Base-by-base conservation (phyloP, 1,140 invertebrate genomes). In the Homarus americanus region DNA sequence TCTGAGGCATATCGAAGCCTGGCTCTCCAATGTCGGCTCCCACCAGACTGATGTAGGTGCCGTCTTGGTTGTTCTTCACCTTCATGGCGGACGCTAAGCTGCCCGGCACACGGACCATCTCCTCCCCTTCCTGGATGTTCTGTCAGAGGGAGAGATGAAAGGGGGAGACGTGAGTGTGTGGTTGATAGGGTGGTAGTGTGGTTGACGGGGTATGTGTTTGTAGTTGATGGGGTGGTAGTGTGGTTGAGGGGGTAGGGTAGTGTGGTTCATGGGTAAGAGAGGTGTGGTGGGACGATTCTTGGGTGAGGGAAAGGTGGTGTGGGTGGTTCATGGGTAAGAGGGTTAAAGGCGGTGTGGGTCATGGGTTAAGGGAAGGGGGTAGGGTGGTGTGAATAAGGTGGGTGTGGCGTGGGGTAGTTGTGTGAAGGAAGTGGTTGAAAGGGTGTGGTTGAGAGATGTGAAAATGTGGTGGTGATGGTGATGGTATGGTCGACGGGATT, bases 1-100 rank as follows among this genome's bases (percentile, higher is more conserved):
- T 83, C 17, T 63, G 28, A 1, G 91, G 91, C 86, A 89, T 89
- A 38, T 92, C 91, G 24, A 82, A 88, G 69, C 91, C 84, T 0
- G 85, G 66, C 63, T 88, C 85, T 1, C 75, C 82, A 34, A 87
- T 69, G 63, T 58, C 53, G 10, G 38, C 80, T 3, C 82, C 76
- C 28, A 28, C 53, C 9, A 92, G 38, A 0, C 44, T 38, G 63
- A 92, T 79, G 66, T 73, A 83, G 49, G 17, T 24, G 3, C 72
- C 79, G 7, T 40, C 44, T 20, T 34, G n/a, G 12, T 34, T 38
- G 89, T 63, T 78, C 66, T 41, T 58, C 40, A 36, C 38, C 36
- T 85, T 88, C n/a, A 78, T 38, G 41, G 91, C 91, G 10, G 78
- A 82, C 3, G 91, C 91, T 0, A 49, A 20, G 53, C 20, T 63